A percentile compares a stretch with the other conserved stretches of the same genome.
phyloP scores from a whole-genome alignment of 2,113 vertebrate genomes.

The Calyptomena viridis region DNA sequence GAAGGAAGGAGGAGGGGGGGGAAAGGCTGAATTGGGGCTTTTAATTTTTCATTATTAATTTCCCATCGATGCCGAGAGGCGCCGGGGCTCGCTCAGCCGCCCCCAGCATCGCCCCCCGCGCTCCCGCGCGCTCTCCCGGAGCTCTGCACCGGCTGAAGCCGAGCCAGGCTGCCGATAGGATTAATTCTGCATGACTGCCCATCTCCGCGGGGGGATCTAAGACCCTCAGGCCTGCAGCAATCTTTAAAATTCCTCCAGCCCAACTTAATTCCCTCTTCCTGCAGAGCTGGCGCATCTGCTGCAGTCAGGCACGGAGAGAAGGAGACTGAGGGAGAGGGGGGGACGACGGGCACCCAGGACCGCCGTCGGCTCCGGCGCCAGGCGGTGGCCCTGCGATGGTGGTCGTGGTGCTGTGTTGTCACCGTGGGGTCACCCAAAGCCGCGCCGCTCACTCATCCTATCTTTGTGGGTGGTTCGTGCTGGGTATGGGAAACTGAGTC shows the following conservation, averaged over 20 bases:
- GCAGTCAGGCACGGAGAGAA: constrained; percentile 62
- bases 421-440: neutral
- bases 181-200: constrained; percentile 83
- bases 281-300: constrained; percentile 68
- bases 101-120: constrained; percentile 32
- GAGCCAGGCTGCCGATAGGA: constrained; percentile 70
- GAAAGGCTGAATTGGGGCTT: neutral
- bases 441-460: neutral
- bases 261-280: constrained; percentile 75
- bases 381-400: neutral
- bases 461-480: neutral
- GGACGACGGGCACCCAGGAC: neutral
- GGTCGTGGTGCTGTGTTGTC: neutral
- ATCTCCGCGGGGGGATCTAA: constrained; percentile 75
- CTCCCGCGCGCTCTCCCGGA: constrained; percentile 43
- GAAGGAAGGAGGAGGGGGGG: neutral
- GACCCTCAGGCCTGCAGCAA: constrained; percentile 82
- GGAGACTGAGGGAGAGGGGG: neutral
- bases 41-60: constrained; percentile 65
- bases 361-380: neutral
- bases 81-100: constrained; percentile 1
- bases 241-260: constrained; percentile 82
- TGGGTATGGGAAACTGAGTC: constrained; percentile 32
- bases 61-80: constrained; percentile 21
- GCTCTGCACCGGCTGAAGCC: constrained; percentile 56